phyloP scores from a whole-genome alignment of 2,113 vertebrate species.

The Mormoops blainvillei region DNA sequence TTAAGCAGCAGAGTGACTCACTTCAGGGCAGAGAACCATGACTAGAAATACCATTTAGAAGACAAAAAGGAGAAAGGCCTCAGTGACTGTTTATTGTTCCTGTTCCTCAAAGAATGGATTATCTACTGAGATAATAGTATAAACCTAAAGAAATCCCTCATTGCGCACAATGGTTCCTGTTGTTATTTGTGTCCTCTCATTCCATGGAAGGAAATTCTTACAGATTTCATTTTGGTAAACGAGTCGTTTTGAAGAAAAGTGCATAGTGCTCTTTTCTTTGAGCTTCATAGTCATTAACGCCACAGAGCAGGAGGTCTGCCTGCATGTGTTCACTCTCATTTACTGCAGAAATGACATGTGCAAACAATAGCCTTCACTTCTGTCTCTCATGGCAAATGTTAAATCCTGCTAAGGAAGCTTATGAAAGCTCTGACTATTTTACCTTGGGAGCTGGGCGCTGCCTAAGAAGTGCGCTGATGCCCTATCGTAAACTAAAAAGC shows the following conservation, averaged over 20 bases:
- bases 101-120: not conserved
- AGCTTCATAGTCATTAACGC: not conserved
- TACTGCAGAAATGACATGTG: not conserved
- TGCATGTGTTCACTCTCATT: not conserved
- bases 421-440: not conserved
- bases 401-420: not conserved
- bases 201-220: constrained; percentile 24
- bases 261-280: not conserved
- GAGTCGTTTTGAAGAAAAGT: constrained; percentile 1
- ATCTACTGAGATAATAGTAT: constrained; percentile 19
- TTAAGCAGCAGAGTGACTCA: constrained; percentile 32
- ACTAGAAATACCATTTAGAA: not conserved
- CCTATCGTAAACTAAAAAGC: constrained; percentile 8
- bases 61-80: not conserved
- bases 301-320: not conserved
- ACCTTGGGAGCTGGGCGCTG: not conserved
- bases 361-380: not conserved
- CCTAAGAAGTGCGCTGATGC: not conserved
- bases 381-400: constrained; percentile 11
- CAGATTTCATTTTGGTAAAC: constrained; percentile 16
- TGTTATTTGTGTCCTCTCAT: not conserved
- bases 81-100: not conserved
- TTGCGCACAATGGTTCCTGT: not conserved
- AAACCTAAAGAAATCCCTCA: not conserved
- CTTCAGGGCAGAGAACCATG: not conserved